Conservation (phyloP, 2,113 vertebrate genomes). For the Nothocercus nigrocapillus region DNA sequence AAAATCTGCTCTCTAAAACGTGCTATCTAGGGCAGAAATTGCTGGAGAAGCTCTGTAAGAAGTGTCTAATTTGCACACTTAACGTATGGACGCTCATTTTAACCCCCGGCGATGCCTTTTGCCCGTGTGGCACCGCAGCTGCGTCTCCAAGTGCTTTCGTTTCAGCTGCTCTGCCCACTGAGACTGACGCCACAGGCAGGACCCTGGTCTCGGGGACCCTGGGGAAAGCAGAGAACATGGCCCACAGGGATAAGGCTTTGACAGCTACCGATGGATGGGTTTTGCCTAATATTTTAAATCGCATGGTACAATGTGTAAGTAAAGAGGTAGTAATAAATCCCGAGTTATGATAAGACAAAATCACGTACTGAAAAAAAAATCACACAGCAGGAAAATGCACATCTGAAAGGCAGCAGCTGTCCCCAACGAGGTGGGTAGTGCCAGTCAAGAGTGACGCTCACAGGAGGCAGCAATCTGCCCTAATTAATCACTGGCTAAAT, state of each 20-base stretch:
- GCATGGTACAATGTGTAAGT: neutral
- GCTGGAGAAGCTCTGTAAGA: neutral
- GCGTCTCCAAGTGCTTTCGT: neutral
- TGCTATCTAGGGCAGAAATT: neutral
- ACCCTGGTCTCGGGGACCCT: neutral
- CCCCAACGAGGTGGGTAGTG: no score
- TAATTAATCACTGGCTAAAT: no score
- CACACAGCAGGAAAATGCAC: no score
- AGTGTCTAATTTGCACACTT: neutral
- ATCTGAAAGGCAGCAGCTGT: no score
- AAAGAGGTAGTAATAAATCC: no score
- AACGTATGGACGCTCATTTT: neutral
- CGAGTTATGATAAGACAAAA: neutral
- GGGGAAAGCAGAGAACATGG: neutral
- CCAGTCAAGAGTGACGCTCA: no score
- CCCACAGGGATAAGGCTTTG: neutral
- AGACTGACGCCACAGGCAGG: fast-evolving
- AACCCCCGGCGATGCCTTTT: neutral
- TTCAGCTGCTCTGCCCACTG: neutral
- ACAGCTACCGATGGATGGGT: neutral
- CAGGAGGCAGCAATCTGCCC: no score
- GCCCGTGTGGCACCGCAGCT: neutral
- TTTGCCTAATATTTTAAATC: neutral
- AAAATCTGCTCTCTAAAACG: no score
- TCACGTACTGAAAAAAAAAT: no score